Evolutionary conservation across 1,140 invertebrate species (phyloP), one percentile per base, ranked within the genome.

Genomic region (Paramacrobiotus metropolitanus): DNA sequence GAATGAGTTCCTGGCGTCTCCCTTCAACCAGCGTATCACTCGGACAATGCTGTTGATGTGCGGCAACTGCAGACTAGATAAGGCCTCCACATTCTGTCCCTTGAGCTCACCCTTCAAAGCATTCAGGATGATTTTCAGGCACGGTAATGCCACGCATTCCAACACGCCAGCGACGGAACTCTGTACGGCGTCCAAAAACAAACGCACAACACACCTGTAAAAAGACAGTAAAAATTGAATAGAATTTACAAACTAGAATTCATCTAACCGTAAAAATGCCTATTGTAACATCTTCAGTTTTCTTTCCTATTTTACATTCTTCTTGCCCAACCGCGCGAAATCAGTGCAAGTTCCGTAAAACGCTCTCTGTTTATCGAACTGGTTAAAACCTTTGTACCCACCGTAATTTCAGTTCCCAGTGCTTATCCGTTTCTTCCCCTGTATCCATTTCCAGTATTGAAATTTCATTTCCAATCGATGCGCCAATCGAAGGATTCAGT

Each of bases 201-300:
- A 70, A 61, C 83, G 79, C 76, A 95, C 84, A 24, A 94, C 84
- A 68, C 86, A 87, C n/a, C n/a, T n/a, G n/a, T n/a, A n/a, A n/a
- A n/a, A n/a, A n/a, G n/a, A n/a, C n/a, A n/a, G n/a, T n/a, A n/a
- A n/a, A n/a, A n/a, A n/a, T n/a, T n/a, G n/a, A n/a, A n/a, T n/a
- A n/a, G n/a, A n/a, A n/a, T n/a, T n/a, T n/a, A n/a, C n/a, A n/a
- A n/a, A n/a, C n/a, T n/a, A n/a, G n/a, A n/a, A n/a, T n/a, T n/a
- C n/a, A n/a, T n/a, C n/a, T n/a, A n/a, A n/a, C n/a, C n/a, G n/a
- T n/a, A n/a, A n/a, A n/a, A n/a, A n/a, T n/a, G n/a, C n/a, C n/a
- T n/a, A n/a, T n/a, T n/a, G n/a, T n/a, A n/a, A n/a, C n/a, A n/a
- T n/a, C n/a, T n/a, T n/a, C n/a, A n/a, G n/a, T n/a, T n/a, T n/a